Base-by-base conservation (phyloP, 2,113 vertebrate species). In the Phalacrocorax pelagicus region DNA sequence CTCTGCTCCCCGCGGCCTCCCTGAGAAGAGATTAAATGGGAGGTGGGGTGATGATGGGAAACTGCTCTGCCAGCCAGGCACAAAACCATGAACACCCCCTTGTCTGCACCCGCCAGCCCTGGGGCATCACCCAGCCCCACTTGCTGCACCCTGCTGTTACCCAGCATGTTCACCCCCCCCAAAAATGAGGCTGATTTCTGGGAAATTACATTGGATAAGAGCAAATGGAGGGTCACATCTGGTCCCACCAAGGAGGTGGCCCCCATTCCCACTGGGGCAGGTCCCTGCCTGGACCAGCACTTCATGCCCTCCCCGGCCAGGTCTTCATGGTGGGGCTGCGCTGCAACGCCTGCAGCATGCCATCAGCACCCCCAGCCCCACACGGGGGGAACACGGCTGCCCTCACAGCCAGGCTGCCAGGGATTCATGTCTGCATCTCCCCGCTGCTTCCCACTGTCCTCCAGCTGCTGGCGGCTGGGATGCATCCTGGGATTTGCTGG, bases 201-300 rank as follows among this genome's bases (percentile, higher is more conserved):
- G 63, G 72, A 92, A 92, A 38, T 6, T 38, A 61, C 32, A 42
- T 79, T 42, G 34, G 49, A 52, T 24, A 67, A 40, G 46, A 63
- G n/a, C 22, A 15, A 36, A 20, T 0, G 4, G 66, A 61, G 14
- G 24, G n/a, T 62, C 24, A 26, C 0, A 0, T 4, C 7, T 1
- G 3, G 40, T 44, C 40, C 52, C 8, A 18, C 23, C 1, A 0
- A 5, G 26, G 49, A 54, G 3, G 7, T 2, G 5, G 7, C 5
- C 8, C 6, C 22, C 2, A 0, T 11, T 54, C 16, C 46, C 49
- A 4, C 0, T 1, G 1, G 27, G 14, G 27, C 44, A 30, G 30
- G 26, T 8, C 6, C 15, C n/a, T 65, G 19, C 27, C 78, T 9
- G 34, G 40, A 44, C 4, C 70, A 59, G 61, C 47, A 6, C 24